A percentile compares a stretch with the other conserved stretches of the same genome.
Evolutionary conservation across 2,888 invertebrate genomes (phyloP).

Genomic region (Subacronicta megacephala): DNA sequence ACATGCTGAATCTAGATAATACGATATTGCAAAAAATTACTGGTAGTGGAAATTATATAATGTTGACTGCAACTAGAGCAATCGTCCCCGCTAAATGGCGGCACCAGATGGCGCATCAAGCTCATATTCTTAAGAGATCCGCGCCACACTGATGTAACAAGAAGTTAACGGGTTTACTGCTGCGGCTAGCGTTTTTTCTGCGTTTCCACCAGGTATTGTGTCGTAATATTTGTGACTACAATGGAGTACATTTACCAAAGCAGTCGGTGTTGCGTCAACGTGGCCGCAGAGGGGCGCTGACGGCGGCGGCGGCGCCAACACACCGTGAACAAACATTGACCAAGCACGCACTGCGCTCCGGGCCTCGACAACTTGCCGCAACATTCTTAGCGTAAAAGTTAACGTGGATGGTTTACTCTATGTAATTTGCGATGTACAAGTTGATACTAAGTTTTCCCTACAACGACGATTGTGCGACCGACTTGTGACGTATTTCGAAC

Average conservation of each 20-base stretch:
- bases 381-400: slow-evolving; percentile 90
- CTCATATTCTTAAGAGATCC: slow-evolving; percentile 24
- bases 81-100: slow-evolving; percentile 24
- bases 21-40: slow-evolving; percentile 30
- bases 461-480: slow-evolving; percentile 79
- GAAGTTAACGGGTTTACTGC: slow-evolving; percentile 48
- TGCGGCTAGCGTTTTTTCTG: slow-evolving; percentile 54
- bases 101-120: slow-evolving; percentile 59
- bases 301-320: slow-evolving; percentile 69
- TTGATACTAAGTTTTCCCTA: slow-evolving; percentile 75
- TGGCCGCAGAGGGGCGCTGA: slow-evolving; percentile 73
- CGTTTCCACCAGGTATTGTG: slow-evolving; percentile 59
- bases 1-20: slow-evolving; percentile 35
- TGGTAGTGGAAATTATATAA: slow-evolving; percentile 50
- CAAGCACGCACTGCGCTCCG: slow-evolving; percentile 82
- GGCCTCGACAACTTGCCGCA: slow-evolving; percentile 83
- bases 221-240: slow-evolving; percentile 63
- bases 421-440: slow-evolving; percentile 86
- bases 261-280: slow-evolving; percentile 63
- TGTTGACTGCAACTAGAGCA: slow-evolving; percentile 51
- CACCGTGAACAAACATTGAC: slow-evolving; percentile 85
- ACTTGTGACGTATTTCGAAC: slow-evolving; percentile 72
- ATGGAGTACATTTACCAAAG: slow-evolving; percentile 63
- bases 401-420: slow-evolving; percentile 89
- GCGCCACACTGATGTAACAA: slow-evolving; percentile 32